Base-by-base conservation (phyloP, 1,140 invertebrate species). In the Lordiphosa collinella region DNA sequence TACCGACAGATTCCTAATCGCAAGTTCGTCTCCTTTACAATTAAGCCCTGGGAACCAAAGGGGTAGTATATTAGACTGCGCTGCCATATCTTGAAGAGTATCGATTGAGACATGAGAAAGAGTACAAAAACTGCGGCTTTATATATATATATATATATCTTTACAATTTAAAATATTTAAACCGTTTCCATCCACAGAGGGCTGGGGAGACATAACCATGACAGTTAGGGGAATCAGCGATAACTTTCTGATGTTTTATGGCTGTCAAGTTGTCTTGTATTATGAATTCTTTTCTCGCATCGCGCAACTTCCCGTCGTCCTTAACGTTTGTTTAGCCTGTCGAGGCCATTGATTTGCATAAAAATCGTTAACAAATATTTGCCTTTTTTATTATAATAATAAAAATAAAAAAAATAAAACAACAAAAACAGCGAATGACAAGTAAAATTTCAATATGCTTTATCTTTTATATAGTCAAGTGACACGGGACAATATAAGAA, bases 191-290 rank as follows among this genome's bases (percentile, higher is more conserved):
- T 35, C 10, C 12, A 44, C 22, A 31, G 0, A 2, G 11, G 22
- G 40, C 3, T 38, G 14, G 37, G 14, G 37, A 40, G 37, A 40
- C 7, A 16, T 9, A 18, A 13, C 37, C 13, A 38, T 8, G 13
- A 38, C 13, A 40, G 37, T 7, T 12, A 40, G 14, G 13, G 29
- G 16, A 44, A 44, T 44, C 41, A 11, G 22, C 65, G 72, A 84
- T 84, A 82, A 82, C 78, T 84, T 82, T 82, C 72, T 82, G 78
- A 82, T 82, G 72, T 84, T 82, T 82, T 84, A 82, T 75, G 79
- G 78, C 78, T 82, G 78, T 82, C 78, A 84, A 72, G 72, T 71
- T 76, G 71, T 84, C 80, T 62, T 48, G 52, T 79, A 79, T 79
- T 80, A 71, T 82, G 59, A 75, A 75, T 82, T 66, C 49, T 55